A percentile compares a stretch with the other conserved stretches of the same genome.
Conservation (phyloP, 1,140 invertebrate species). For the Drosophila trapezifrons region DNA sequence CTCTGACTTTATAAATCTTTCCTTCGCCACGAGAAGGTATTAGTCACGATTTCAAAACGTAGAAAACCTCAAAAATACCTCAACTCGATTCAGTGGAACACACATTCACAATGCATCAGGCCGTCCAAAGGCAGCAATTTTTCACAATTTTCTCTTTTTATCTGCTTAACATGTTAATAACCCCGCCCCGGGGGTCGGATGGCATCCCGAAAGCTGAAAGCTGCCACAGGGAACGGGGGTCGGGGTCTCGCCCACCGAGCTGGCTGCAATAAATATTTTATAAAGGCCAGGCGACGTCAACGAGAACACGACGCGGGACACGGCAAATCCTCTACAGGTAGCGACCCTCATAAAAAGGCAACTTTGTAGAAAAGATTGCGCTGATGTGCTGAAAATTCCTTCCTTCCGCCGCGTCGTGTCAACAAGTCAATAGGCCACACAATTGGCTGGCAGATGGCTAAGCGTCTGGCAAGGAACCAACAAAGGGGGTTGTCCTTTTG, state of each 20-base stretch:
- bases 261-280: conserved; percentile 65
- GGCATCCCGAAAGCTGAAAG: conserved; percentile 10
- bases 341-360: conserved; percentile 50
- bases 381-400: conserved; percentile 76
- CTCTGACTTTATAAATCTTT: not conserved
- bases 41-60: not conserved
- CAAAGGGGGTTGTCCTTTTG: conserved; percentile 47
- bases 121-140: conserved; percentile 21
- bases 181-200: conserved; percentile 17
- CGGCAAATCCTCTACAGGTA: conserved; percentile 49
- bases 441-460: conserved; percentile 78
- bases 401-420: conserved; percentile 68
- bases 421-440: conserved; percentile 63
- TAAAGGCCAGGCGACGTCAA: conserved; percentile 53
- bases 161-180: conserved; percentile 56
- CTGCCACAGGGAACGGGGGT: not conserved
- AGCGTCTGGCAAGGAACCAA: conserved; percentile 53
- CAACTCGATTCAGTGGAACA: not conserved
- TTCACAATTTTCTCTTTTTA: conserved; percentile 34
- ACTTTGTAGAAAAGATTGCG: conserved; percentile 69
- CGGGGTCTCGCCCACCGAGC: conserved; percentile 10
- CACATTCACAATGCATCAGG: conserved; percentile 1
- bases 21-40: no score
- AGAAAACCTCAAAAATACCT: not conserved
- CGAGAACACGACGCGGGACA: conserved; percentile 22